Conservation (phyloP, 2,888 invertebrate genomes). For the Tachystola acroxantha region DNA sequence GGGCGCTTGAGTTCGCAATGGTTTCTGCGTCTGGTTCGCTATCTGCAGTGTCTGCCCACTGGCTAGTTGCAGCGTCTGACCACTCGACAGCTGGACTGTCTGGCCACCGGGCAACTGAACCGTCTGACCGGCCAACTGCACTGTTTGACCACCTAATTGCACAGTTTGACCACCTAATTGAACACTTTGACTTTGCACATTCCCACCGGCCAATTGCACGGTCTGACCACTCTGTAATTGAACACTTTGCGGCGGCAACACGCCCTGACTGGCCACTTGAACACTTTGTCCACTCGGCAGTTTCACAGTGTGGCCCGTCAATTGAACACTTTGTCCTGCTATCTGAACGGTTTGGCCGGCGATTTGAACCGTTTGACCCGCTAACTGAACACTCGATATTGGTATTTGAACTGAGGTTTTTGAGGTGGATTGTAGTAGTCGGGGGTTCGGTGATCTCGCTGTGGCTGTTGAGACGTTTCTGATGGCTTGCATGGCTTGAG, state of each 20-base stretch:
- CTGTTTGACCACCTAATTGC: constrained; percentile 27
- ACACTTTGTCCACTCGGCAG: constrained; percentile 42
- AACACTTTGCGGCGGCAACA: constrained; percentile 49
- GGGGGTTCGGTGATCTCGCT: constrained; percentile 34
- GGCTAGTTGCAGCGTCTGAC: constrained; percentile 53
- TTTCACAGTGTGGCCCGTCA: constrained; percentile 56
- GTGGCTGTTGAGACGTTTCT: constrained; percentile 32
- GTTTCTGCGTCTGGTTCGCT: constrained; percentile 51
- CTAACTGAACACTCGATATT: constrained; percentile 57
- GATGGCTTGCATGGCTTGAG: constrained; percentile 48
- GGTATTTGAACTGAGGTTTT: constrained; percentile 56
- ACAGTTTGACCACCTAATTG: constrained; percentile 43
- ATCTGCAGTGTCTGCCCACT: constrained; percentile 58
- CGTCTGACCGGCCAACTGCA: constrained; percentile 35
- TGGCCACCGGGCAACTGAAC: constrained; percentile 72
- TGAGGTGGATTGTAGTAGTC: constrained; percentile 34
- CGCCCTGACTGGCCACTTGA: constrained; percentile 51
- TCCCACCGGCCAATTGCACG: constrained; percentile 48
- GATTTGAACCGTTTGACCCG: constrained; percentile 59
- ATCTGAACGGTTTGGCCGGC: constrained; percentile 65
- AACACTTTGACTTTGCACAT: constrained; percentile 37
- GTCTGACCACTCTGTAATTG: constrained; percentile 53
- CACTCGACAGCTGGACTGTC: constrained; percentile 58
- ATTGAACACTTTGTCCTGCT: constrained; percentile 40
- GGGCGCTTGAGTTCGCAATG: constrained; percentile 47